phyloP scores from a whole-genome alignment of 2,797 vertebrate genomes.

The Pseudochaenichthys georgianus region DNA sequence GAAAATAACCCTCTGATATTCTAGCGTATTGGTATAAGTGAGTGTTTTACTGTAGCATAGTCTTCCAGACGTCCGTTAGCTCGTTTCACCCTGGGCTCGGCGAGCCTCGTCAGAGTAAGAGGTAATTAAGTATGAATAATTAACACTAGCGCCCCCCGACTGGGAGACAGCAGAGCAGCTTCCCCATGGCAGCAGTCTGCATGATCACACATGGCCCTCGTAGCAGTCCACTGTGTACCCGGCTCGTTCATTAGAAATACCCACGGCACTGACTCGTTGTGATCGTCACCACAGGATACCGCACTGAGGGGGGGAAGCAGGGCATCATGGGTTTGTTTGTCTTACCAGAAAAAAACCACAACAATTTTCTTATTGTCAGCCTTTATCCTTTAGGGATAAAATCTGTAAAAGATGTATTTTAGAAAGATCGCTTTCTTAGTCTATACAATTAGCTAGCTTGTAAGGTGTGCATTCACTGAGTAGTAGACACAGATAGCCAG shows the following conservation, averaged over 20 bases:
- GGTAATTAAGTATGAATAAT: conserved; percentile 90
- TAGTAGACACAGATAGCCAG: conserved; percentile 35
- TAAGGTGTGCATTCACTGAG: conserved; percentile 42
- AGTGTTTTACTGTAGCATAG: conserved; percentile 37
- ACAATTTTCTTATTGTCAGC: conserved; percentile 56
- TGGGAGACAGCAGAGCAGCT: conserved; percentile 77
- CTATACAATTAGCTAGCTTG: not conserved
- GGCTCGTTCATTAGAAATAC: conserved; percentile 79
- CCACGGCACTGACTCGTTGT: conserved; percentile 66
- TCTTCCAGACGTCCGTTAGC: conserved; percentile 70
- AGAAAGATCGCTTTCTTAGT: conserved; percentile 18
- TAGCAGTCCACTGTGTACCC: conserved; percentile 68
- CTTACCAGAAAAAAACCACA: conserved; percentile 36
- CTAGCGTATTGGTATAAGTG: conserved; percentile 38
- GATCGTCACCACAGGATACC: conserved; percentile 73
- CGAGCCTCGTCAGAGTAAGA: conserved; percentile 75
- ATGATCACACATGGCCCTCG: conserved; percentile 78
- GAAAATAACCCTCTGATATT: conserved; percentile 15
- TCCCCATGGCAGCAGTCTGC: conserved; percentile 78
- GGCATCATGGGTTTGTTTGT: conserved; percentile 49
- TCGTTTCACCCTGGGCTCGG: conserved; percentile 60
- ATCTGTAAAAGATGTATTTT: conserved; percentile 17
- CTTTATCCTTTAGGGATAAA: conserved; percentile 37
- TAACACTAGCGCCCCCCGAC: conserved; percentile 81
- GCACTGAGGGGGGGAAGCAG: conserved; percentile 27